phyloP scores from a whole-genome alignment of 2,797 vertebrate genomes.

The Melanotaenia trifasciata region DNA sequence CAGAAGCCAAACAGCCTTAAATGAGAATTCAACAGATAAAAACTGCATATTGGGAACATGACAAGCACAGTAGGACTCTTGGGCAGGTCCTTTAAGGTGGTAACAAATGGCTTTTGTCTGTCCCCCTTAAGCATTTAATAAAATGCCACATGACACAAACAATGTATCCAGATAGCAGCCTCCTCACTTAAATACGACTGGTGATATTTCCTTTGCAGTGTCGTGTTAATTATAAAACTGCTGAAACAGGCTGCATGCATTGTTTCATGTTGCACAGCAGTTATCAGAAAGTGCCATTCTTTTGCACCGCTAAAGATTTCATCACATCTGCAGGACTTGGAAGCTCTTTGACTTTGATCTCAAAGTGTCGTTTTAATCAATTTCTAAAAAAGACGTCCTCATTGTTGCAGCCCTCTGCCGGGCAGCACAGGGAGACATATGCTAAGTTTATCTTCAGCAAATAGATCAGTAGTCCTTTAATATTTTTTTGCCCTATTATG shows the following conservation, averaged over 20 bases:
- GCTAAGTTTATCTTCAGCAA: constrained; percentile 84
- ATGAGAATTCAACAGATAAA: constrained; percentile 78
- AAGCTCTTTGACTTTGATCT: constrained; percentile 79
- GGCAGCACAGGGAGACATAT: constrained; percentile 79
- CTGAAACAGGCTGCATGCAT: constrained; percentile 74
- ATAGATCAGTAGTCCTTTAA: constrained; percentile 81
- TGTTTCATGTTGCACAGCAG: constrained; percentile 73
- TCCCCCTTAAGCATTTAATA: constrained; percentile 40
- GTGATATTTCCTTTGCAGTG: constrained; percentile 42
- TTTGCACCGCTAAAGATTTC: constrained; percentile 70
- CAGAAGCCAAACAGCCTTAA: constrained; percentile 78
- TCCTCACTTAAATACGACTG: constrained; percentile 44
- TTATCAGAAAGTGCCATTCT: constrained; percentile 74
- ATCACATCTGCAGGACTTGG: constrained; percentile 74
- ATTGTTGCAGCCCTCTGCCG: constrained; percentile 71
- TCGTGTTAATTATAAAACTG: constrained; percentile 81
- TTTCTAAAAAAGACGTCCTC: constrained; percentile 76
- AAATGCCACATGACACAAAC: constrained; percentile 26
- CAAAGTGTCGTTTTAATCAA: constrained; percentile 81
- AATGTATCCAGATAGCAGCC: constrained; percentile 25
- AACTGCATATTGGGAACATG: constrained; percentile 71
- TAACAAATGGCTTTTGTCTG: constrained; percentile 56
- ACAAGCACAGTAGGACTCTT: constrained; percentile 55
- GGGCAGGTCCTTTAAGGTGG: constrained; percentile 61
- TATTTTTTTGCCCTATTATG: constrained; percentile 81